Base-by-base conservation (phyloP, 1,140 invertebrate genomes). In the Lutraria rhynchaena region DNA sequence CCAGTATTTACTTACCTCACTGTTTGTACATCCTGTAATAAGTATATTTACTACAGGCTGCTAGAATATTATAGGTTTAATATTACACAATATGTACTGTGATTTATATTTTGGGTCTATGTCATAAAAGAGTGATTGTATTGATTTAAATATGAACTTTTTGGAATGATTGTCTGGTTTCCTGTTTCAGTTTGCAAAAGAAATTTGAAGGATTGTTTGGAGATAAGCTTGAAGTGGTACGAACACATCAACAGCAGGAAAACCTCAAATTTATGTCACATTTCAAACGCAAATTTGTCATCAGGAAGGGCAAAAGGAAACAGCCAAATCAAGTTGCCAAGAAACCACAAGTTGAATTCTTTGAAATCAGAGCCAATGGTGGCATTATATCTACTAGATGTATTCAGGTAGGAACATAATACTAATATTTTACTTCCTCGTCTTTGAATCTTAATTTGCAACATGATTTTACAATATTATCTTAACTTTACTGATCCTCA, bases 201-300 rank as follows among this genome's bases (percentile, higher is more conserved):
- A 99, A 99, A 93, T 99, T 99, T 93, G 98, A 99, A 92, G 95
- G 95, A 24, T 94, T 99, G 77, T 99, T 99, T 92, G 96, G 97
- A 44, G 96, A 98, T 88, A 97, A 99, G 88, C 93, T 99, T 76
- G 98, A 99, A 93, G 98, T 99, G 1, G 96, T 99, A 0, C 93
- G 98, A 60, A 99, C 97, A n/a, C 97, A 99, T 92, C 98, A 94
- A 87, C 99, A 99, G 91, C 98, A 99, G 93, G 99, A 99, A 93
- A 99, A 98, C 93, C 94, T 99, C 29, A 99, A 99, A 93, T 99
- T 99, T 90, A 95, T 99, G 94, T 96, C 98, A 0, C 98, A 99
- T 92, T 99, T 99, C 92, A 97, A 99, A 89, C 94, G 96, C 71
- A 96, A 98, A 90, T 99, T 99, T 92, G 95, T 99, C 19, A 99